Evolutionary conservation across 2,888 invertebrate genomes (phyloP), one percentile per base, ranked within the genome.

Genomic region (Cylindroiulus punctatus): DNA sequence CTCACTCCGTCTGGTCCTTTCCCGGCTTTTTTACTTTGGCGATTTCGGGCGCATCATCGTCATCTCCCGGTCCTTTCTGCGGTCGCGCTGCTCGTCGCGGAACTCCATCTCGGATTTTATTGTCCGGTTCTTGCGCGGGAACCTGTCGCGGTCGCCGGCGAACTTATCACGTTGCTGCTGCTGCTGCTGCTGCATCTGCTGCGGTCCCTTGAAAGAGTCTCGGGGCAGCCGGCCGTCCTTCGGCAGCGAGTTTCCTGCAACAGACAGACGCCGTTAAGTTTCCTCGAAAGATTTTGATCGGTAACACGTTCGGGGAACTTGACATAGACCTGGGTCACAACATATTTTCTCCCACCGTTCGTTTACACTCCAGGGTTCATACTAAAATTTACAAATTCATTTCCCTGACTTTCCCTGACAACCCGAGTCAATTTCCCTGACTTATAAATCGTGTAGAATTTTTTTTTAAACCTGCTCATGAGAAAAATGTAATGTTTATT

Each of bases 201-300:
- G 76, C 22, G 47, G 85, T 32, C 85, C 81, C 30, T 85, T 85
- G 32, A 44, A 30, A 26, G 85, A 85, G 42, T 85, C 85, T 30
- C 85, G 10, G 40, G 52, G 52, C 36, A 76, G 40, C 4, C 85
- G 65, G 5, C 76, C 65, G 7, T 85, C 85, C 42, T 85, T 85
- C 76, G 26, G 40, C 0, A 76, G 22, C 5, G 22, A 36, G 22
- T 42, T 81, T 22, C 85, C 85, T 85, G 76, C 22, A 76, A 76
- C 0, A 5, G 30, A 30, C 3, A 36, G 7, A 36, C 36, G n/a
- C n/a, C n/a, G n/a, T n/a, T n/a, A n/a, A n/a, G n/a, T n/a, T n/a
- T n/a, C n/a, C n/a, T n/a, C n/a, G n/a, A n/a, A n/a, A n/a, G n/a
- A n/a, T n/a, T n/a, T n/a, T n/a, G n/a, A n/a, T n/a, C n/a, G n/a